These are phyloP conservation scores for Hemicentrotus pulcherrimus DNA, from an alignment of 35 echinoderm and acorn worm species.

Conservation along the genomic window DNA sequence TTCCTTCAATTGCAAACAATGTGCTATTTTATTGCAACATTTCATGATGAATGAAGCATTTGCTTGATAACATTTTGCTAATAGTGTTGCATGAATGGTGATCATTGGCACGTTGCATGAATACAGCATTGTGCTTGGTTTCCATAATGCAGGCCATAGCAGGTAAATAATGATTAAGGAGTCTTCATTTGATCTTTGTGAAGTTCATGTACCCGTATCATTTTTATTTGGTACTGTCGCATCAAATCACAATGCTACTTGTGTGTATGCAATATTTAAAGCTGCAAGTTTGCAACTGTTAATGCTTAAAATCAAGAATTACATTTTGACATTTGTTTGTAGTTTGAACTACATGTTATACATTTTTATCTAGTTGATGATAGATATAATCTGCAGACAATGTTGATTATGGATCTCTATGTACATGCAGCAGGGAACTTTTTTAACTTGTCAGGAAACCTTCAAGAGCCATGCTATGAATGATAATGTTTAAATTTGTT, in stretches of 20 bases:
- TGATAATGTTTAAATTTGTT: background rate
- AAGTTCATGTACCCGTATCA: background rate
- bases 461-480: background rate
- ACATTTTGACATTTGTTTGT: too few relatives aligned
- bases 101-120: conserved; percentile 8
- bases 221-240: background rate
- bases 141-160: background rate
- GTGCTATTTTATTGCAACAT: background rate
- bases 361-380: too few relatives aligned
- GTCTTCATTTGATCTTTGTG: background rate
- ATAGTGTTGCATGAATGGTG: background rate
- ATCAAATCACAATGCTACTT: background rate
- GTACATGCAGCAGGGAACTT: background rate
- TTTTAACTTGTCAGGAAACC: background rate
- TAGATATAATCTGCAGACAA: background rate
- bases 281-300: background rate
- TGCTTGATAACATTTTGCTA: background rate
- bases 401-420: background rate
- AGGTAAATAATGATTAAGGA: background rate
- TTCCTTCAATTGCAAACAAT: background rate
- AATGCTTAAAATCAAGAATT: too few relatives aligned
- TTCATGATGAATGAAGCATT: background rate
- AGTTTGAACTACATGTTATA: too few relatives aligned
- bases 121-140: background rate
- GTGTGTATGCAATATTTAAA: background rate